A percentile compares a stretch with the other conserved stretches of the same genome.
Evolutionary conservation across 1,140 invertebrate species (phyloP).

Genomic region (Anastatus disparis): DNA sequence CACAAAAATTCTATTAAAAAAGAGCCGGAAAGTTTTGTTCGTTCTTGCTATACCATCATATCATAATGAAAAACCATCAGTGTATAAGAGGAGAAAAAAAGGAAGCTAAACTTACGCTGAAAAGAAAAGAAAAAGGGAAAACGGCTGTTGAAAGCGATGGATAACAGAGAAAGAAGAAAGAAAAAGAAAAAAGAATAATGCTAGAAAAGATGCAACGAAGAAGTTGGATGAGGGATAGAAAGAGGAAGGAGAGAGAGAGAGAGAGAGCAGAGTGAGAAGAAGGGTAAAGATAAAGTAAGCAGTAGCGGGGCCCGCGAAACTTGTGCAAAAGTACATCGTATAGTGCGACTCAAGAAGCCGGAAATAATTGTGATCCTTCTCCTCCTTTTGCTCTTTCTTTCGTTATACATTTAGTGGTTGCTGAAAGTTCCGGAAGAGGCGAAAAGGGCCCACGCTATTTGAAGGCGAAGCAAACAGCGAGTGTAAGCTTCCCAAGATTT

Average conservation of each 20-base stretch:
- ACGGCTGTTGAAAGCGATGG: too few species aligned
- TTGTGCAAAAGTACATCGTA: constrained; percentile 64
- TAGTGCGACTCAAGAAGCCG: constrained; percentile 61
- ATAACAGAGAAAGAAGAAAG: too few species aligned
- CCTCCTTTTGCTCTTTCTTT: constrained; percentile 46
- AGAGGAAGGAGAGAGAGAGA: constrained; percentile 15
- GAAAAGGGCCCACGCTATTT: background rate
- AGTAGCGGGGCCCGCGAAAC: background rate
- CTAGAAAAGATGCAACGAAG: too few species aligned
- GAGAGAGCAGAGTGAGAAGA: background rate
- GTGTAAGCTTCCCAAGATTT: background rate
- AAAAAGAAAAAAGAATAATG: too few species aligned
- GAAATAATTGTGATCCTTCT: constrained; percentile 60
- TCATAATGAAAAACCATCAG: too few species aligned
- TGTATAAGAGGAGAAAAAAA: too few species aligned
- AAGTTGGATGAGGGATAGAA: constrained; percentile 21
- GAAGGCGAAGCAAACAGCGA: too few species aligned
- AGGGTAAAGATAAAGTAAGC: background rate
- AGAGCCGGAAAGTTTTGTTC: too few species aligned
- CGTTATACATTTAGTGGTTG: constrained; percentile 56
- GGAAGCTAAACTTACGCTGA: too few species aligned
- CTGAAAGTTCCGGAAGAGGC: constrained; percentile 45
- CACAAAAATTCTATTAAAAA: too few species aligned
- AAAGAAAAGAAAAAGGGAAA: too few species aligned
- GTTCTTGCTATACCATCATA: too few species aligned